These are phyloP conservation scores for Beris chalybata DNA, from an alignment of 2,888 invertebrate genomes.

Conservation along the genomic window DNA sequence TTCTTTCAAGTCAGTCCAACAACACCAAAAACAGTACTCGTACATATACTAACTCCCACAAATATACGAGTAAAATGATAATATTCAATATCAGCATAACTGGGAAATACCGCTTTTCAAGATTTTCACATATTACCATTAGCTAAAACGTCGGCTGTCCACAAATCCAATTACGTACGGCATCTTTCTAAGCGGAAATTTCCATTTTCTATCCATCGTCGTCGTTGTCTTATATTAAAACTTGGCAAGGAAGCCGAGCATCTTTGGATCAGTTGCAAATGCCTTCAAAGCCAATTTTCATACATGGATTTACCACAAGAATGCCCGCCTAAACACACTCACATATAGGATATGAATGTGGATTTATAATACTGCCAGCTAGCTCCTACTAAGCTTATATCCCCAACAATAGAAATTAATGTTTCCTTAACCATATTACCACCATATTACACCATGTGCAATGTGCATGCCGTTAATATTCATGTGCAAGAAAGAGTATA, in stretches of 20 bases:
- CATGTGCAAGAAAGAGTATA: conserved; percentile 5
- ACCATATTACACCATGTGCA: conserved; percentile 16
- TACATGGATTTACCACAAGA: conserved; percentile 18
- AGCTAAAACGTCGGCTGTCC: conserved; percentile 4
- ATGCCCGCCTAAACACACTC: conserved; percentile 11
- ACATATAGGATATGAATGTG: conserved; percentile 3
- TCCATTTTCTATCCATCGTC: conserved; percentile 16
- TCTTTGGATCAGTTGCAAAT: conserved; percentile 14
- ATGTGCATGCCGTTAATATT: conserved; percentile 21
- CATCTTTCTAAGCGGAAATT: conserved; percentile 12
- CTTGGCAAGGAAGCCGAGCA: conserved; percentile 13
- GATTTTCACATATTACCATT: conserved; percentile 7
- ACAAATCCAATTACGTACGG: conserved; percentile 21
- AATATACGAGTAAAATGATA: too few relatives aligned
- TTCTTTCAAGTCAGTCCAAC: too few relatives aligned
- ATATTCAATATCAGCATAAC: too few relatives aligned
- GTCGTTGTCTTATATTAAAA: background rate
- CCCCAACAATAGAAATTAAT: conserved; percentile 22
- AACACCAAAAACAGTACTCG: too few relatives aligned
- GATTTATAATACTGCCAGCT: conserved; percentile 8
- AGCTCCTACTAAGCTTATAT: background rate
- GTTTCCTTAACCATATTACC: conserved; percentile 17
- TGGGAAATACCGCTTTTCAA: background rate
- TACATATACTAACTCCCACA: too few relatives aligned
- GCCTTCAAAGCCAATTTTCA: conserved; percentile 23